These are phyloP conservation scores for Hemibagrus wyckioides DNA, from an alignment of 2,113 vertebrate genomes.

Conservation along the genomic window DNA sequence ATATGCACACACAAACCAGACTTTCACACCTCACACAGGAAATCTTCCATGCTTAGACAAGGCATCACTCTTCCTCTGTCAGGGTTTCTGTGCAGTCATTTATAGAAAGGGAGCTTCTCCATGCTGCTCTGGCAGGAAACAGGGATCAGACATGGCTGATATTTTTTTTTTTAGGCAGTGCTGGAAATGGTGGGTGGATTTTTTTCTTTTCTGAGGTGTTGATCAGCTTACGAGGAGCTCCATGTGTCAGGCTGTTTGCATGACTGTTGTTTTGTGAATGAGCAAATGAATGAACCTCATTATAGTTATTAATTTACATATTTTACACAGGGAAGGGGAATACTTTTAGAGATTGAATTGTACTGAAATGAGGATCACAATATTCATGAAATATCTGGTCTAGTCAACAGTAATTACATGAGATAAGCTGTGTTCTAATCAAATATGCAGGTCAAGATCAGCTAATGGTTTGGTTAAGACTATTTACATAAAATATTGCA, in stretches of 20 bases:
- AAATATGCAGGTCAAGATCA: constrained; percentile 17
- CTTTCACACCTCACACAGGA: constrained; percentile 39
- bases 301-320: background rate
- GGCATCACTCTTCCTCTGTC: constrained; percentile 37
- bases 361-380: background rate
- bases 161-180: constrained; percentile 17
- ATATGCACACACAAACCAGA: background rate
- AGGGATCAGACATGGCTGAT: constrained; percentile 39
- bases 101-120: constrained; percentile 42
- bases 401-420: constrained; percentile 19
- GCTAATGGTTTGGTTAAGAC: background rate
- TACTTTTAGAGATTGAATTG: background rate
- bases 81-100: constrained; percentile 39
- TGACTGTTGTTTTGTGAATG: constrained; percentile 28
- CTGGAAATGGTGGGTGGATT: constrained; percentile 25
- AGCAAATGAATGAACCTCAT: constrained; percentile 5
- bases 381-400: background rate
- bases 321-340: background rate
- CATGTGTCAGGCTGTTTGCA: constrained; percentile 21
- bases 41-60: constrained; percentile 34
- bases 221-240: constrained; percentile 27
- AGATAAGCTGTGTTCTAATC: constrained; percentile 12
- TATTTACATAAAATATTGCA: background rate
- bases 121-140: constrained; percentile 40
- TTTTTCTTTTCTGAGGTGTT: constrained; percentile 28